These are phyloP conservation scores for Drosophila antonietae DNA, from an alignment of 2,888 invertebrate species.

Conservation along the genomic window DNA sequence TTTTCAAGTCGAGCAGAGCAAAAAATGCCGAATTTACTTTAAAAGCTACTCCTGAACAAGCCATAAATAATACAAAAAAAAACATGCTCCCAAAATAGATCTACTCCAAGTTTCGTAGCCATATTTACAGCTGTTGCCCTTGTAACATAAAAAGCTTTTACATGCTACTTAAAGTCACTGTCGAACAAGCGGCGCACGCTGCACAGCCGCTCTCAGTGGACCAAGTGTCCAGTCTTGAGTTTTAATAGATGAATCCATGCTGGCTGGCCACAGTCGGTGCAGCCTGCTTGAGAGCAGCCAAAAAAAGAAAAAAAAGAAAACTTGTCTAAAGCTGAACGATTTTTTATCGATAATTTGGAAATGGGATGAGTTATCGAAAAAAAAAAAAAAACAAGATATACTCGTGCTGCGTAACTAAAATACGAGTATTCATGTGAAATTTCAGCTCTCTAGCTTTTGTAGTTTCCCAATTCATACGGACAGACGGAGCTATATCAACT, in stretches of 20 bases:
- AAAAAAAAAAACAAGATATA: too few relatives aligned
- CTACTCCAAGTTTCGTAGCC: neutral
- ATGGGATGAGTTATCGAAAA: too few relatives aligned
- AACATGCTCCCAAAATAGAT: neutral
- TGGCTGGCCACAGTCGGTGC: neutral
- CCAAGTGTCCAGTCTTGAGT: conserved; percentile 3
- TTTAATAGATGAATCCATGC: conserved; percentile 27
- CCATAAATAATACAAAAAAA: neutral
- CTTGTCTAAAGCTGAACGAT: conserved; percentile 36
- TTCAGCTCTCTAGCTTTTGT: too few relatives aligned
- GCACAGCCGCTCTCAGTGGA: conserved; percentile 2
- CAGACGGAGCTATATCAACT: too few relatives aligned
- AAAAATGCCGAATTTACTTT: neutral
- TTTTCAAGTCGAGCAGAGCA: too few relatives aligned
- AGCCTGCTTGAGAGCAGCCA: conserved; percentile 5
- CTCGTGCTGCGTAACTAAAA: too few relatives aligned
- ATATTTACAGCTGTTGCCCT: neutral
- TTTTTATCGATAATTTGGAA: too few relatives aligned
- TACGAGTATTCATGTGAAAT: too few relatives aligned
- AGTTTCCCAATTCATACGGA: too few relatives aligned
- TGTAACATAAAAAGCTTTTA: neutral
- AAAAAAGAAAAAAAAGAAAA: conserved; percentile 17
- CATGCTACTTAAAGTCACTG: neutral
- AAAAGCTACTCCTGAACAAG: neutral
- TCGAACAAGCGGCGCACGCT: neutral